Percentiles rank a stretch among this genome's conserved stretches.
Evolutionary conservation across 23 tunicate genomes (phyloP).

Genomic region (Halocynthia roretzi): DNA sequence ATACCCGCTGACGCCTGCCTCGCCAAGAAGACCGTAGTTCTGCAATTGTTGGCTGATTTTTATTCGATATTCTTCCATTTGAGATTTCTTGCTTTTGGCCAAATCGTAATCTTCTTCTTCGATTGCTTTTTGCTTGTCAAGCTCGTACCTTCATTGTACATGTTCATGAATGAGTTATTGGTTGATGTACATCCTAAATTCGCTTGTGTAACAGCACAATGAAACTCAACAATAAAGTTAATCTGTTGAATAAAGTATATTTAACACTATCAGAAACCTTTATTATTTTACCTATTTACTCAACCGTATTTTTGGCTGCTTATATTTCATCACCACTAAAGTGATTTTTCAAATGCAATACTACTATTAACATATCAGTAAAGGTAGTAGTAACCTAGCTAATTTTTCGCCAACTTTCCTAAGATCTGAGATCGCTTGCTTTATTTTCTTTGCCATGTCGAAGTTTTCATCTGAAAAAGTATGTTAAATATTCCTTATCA

Average conservation of each 20-base stretch:
- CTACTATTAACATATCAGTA: too few relatives aligned
- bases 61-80: constrained; percentile 90
- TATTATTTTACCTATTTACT: too few relatives aligned
- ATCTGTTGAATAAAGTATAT: too few relatives aligned
- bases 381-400: constrained; percentile 36
- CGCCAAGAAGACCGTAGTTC: constrained; percentile 62
- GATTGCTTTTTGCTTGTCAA: constrained; percentile 78
- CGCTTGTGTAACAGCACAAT: too few relatives aligned
- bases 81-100: constrained; percentile 89
- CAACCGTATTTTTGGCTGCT: too few relatives aligned
- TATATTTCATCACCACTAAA: too few relatives aligned
- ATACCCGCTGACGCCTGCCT: constrained; percentile 56
- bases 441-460: constrained; percentile 87
- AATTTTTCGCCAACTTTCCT: constrained; percentile 95
- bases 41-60: constrained; percentile 87
- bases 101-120: constrained; percentile 90
- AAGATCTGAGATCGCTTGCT: constrained; percentile 89
- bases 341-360: too few relatives aligned
- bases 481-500: neutral
- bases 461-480: constrained; percentile 69
- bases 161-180: neutral
- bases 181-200: too few relatives aligned
- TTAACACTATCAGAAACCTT: too few relatives aligned
- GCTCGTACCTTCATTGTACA: constrained; percentile 37
- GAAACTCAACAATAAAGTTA: too few relatives aligned